phyloP scores from a whole-genome alignment of 2,888 invertebrate genomes.

The Encarsia formosa region DNA sequence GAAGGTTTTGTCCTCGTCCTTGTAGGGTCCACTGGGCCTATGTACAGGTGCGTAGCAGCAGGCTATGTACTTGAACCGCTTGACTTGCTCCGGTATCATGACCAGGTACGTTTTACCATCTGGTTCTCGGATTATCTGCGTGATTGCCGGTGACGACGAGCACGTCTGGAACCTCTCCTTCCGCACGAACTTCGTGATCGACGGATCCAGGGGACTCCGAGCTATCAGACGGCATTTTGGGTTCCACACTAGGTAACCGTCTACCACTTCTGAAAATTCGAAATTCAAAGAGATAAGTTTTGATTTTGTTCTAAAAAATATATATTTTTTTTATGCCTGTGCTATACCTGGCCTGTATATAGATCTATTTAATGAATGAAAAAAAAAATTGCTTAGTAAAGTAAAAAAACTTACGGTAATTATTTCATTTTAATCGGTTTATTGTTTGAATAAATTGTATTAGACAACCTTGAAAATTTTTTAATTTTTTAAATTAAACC shows the following conservation, averaged over 20 bases:
- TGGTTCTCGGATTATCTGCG: constrained; percentile 32
- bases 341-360: too few species aligned
- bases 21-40: constrained; percentile 50
- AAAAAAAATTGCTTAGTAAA: too few species aligned
- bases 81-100: constrained; percentile 39
- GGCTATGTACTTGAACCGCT: constrained; percentile 51
- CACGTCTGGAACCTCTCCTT: constrained; percentile 57
- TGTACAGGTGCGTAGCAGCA: constrained; percentile 64
- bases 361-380: too few species aligned
- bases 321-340: too few species aligned
- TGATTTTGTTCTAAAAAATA: too few species aligned
- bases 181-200: constrained; percentile 56
- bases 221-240: constrained; percentile 61
- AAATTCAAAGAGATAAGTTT: too few species aligned
- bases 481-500: too few species aligned
- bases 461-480: too few species aligned
- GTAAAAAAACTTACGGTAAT: too few species aligned
- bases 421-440: too few species aligned
- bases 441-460: too few species aligned
- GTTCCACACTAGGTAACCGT: constrained; percentile 57
- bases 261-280: constrained; percentile 31
- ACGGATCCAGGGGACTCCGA: constrained; percentile 56
- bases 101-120: constrained; percentile 38
- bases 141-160: constrained; percentile 42
- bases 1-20: constrained; percentile 38